These are phyloP conservation scores for Acanthisitta chloris DNA, from an alignment of 2,113 vertebrate species.

Conservation along the genomic window DNA sequence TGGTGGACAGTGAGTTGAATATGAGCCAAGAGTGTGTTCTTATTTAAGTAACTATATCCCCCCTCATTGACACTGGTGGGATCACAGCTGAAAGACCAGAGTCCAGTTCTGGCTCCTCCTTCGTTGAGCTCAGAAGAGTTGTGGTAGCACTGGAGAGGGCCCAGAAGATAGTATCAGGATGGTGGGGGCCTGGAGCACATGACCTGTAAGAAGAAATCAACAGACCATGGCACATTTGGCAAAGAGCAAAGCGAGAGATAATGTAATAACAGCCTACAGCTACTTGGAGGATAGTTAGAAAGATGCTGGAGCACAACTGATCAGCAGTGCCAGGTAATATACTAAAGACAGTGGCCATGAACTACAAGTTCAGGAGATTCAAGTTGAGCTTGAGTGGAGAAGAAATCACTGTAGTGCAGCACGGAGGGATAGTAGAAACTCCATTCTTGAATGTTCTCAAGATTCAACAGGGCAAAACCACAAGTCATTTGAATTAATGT, in stretches of 20 bases:
- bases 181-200: not conserved
- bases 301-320: not conserved
- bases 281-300: not conserved
- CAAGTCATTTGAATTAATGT: not conserved
- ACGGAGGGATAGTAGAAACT: not conserved
- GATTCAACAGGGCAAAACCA: not conserved
- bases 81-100: fast-evolving
- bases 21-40: not conserved
- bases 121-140: not conserved
- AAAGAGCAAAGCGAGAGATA: not conserved
- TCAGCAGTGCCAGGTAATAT: not conserved
- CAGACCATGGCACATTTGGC: not conserved
- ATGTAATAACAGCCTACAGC: not conserved
- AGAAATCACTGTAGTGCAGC: not conserved
- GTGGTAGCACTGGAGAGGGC: not conserved
- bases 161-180: not conserved
- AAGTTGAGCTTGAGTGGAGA: not conserved
- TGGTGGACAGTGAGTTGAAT: not conserved
- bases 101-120: not conserved
- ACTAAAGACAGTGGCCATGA: not conserved
- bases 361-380: not conserved
- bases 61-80: not conserved
- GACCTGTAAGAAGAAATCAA: not conserved
- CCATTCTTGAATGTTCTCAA: not conserved
- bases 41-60: not conserved